Evolutionary conservation across 2,888 invertebrate genomes (phyloP), one percentile per base, ranked within the genome.

Genomic region (Leptinotarsa peninsularis): DNA sequence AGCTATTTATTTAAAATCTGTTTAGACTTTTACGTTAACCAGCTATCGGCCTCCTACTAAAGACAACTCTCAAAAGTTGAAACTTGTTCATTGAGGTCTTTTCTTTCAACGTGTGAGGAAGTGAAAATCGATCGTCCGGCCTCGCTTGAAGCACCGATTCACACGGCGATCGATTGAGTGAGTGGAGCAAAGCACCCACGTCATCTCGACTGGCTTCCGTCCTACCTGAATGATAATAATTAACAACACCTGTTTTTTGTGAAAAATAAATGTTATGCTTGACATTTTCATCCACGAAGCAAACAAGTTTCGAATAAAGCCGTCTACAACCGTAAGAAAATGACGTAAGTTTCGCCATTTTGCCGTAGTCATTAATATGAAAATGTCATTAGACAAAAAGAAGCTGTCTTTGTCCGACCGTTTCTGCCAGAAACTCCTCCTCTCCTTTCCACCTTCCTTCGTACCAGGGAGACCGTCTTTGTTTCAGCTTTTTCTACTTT

Each of bases 301-400:
- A 13, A 69, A 60, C 33, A 21, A 70, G 49, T 70, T 43, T 23
- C 50, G 66, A 74, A 74, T 67, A 50, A 71, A 66, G 71, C 56
- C 74, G 60, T 67, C 71, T 13, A 72, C 74, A 73, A 77, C 76
- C 75, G 78, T 78, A 82, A 82, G 82, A 80, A 82, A 82, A 77
- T 82, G 81, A 81, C 82, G 83, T 81, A 79, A 80, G 81, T 79
- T 80, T 82, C 82, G 82, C 84, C 83, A 83, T 82, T 83, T 83
- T 83, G 82, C 82, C 79, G 76, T 80, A 83, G 81, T 83, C 83
- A 82, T 84, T 84, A 84, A 83, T 84, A 84, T 84, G 84, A 84
- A 84, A 84, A 83, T 84, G 83, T 83, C 84, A 84, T 83, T 83
- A 83, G 81, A 84, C 83, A 84, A 84, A 84, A 84, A 83, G 80